Evolutionary conservation across 2,888 invertebrate species (phyloP), one percentile per base, ranked within the genome.

Genomic region (Phaonia tiefii): DNA sequence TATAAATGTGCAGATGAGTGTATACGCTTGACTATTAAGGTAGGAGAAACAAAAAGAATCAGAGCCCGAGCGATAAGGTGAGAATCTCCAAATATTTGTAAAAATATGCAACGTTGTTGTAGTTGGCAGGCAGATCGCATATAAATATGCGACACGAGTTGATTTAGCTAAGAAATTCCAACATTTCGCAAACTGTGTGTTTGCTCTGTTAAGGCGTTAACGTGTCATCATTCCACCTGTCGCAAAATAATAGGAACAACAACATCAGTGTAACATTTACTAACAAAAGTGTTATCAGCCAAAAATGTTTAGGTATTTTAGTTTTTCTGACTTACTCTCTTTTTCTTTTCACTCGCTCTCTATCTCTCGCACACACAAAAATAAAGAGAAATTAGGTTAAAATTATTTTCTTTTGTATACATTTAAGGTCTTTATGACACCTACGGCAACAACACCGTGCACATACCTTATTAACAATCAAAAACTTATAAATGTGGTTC

Each of bases 401-500:
- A 65, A 65, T 37, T 65, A 22, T 42, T 39, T 42, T 65, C 44
- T 65, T 44, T 65, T 42, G 39, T 63, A 1, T 60, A 37, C 20
- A 44, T 70, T 58, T 54, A 31, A 65, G 20, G 56, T 65, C 51
- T 60, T 44, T 65, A 20, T 20, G 11, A 54, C 25, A 54, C 1
- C 11, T 22, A 22, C 54, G 22, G 13, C 25, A 54, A 22, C 31
- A 54, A 11, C 51, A 3, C 4, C 44, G 11, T 44, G 7, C 2
- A 44, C n/a, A 4, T 39, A 15, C n/a, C 25, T 54, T 25, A 49
- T 17, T 54, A 54, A n/a, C 2, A 8, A 44, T 44, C 15, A n/a
- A 15, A 65, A 26, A 46, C 42, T 65, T n/a, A 54, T 54, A 70
- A 56, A 78, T 73, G 73, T 78, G 63, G 73, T 74, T 74, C 78